Evolutionary conservation across 1,140 invertebrate species (phyloP).

Genomic region (Archivesica marissinica): DNA sequence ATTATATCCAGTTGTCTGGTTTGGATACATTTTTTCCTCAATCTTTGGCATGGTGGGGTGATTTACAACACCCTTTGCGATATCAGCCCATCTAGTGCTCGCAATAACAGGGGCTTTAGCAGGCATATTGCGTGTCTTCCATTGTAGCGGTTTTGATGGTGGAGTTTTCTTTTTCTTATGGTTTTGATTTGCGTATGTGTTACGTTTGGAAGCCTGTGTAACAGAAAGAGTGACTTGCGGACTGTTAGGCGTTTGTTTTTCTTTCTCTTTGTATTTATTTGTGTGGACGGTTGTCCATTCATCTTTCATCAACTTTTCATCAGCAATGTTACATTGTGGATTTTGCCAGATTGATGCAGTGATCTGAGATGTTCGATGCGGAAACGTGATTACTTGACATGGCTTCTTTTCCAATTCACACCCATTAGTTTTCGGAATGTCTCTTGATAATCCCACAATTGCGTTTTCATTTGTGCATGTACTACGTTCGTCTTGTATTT

Average conservation of each 20-base stretch:
- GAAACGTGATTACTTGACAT: too few relatives aligned
- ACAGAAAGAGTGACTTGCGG: neutral
- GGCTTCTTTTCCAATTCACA: too few relatives aligned
- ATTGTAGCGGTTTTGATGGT: neutral
- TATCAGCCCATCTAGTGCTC: conserved; percentile 56
- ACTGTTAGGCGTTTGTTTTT: neutral
- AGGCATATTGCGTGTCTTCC: neutral
- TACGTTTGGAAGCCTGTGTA: neutral
- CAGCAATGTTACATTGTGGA: neutral
- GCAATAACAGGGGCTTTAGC: neutral
- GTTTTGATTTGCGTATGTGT: neutral
- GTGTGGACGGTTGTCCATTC: conserved; percentile 40
- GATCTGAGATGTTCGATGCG: too few relatives aligned
- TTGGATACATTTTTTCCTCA: too few relatives aligned
- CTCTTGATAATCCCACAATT: neutral
- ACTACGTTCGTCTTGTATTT: neutral
- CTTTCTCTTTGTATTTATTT: conserved; percentile 48
- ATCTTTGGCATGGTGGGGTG: too few relatives aligned
- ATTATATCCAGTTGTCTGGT: too few relatives aligned
- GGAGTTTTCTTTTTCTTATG: conserved; percentile 11
- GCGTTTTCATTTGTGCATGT: conserved; percentile 15
- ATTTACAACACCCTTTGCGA: conserved; percentile 44
- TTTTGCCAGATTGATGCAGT: neutral
- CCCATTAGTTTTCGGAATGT: too few relatives aligned
- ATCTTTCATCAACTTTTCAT: neutral